Evolutionary conservation across 2,797 vertebrate genomes (phyloP).

Genomic region (Scyliorhinus canicula): DNA sequence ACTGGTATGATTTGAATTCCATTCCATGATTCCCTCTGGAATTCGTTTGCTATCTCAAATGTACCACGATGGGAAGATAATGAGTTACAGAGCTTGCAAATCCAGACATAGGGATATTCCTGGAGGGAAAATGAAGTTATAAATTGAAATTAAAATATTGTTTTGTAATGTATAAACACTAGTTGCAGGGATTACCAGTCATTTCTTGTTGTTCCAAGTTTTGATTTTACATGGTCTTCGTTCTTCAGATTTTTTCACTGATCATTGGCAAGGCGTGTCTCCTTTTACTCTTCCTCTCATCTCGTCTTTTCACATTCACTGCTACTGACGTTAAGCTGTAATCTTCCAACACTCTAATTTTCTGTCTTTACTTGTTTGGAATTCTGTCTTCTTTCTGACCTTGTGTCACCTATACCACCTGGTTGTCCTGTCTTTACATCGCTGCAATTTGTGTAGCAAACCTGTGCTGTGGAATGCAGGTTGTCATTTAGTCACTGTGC

Average conservation of each 20-base stretch:
- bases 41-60: not conserved
- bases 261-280: not conserved
- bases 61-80: not conserved
- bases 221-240: not conserved
- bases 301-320: not conserved
- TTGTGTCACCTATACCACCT: not conserved
- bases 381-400: not conserved
- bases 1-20: not conserved
- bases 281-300: not conserved
- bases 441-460: not conserved
- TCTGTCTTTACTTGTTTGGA: not conserved
- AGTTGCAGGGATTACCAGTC: not conserved
- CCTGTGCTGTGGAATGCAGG: not conserved
- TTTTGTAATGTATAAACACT: not conserved
- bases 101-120: too few relatives aligned
- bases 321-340: not conserved
- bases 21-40: conserved; percentile 1
- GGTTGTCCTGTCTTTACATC: not conserved
- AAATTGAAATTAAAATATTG: not conserved
- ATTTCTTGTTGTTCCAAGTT: not conserved
- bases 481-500: not conserved
- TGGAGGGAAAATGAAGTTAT: not conserved
- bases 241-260: conserved; percentile 5
- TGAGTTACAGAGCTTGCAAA: not conserved
- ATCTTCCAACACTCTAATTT: not conserved